Percentiles rank a stretch among this genome's conserved stretches.
phyloP scores from a whole-genome alignment of 2,113 vertebrate species.

The Gorilla gorilla region DNA sequence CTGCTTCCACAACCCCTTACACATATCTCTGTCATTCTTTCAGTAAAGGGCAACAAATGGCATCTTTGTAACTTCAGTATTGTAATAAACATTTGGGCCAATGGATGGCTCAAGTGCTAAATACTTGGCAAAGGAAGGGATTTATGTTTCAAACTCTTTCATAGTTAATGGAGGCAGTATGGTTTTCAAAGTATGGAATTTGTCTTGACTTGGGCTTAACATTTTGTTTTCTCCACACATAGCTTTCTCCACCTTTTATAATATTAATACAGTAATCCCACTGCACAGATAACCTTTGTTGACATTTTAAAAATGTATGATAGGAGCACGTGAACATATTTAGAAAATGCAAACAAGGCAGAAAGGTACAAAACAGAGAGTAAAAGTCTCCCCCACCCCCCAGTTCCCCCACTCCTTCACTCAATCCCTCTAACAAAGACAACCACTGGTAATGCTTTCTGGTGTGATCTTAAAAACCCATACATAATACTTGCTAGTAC shows the following conservation, averaged over 20 bases:
- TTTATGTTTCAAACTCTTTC: not conserved
- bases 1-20: not conserved
- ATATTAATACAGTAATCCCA: slow-evolving; percentile 62
- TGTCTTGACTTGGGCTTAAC: not conserved
- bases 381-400: not conserved
- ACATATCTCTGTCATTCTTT: not conserved
- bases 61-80: not conserved
- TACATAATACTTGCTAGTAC: not conserved
- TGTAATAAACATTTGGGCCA: not conserved
- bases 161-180: not conserved
- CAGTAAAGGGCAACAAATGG: not conserved
- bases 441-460: not conserved
- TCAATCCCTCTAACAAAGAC: not conserved
- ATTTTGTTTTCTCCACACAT: slow-evolving; percentile 44
- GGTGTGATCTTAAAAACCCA: not conserved
- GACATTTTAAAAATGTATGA: slow-evolving; percentile 68
- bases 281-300: slow-evolving; percentile 67
- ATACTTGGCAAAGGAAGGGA: not conserved
- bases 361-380: slow-evolving; percentile 33
- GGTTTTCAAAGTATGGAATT: not conserved
- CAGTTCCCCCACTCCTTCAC: not conserved
- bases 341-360: slow-evolving; percentile 58
- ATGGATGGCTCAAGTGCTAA: not conserved
- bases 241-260: slow-evolving; percentile 64
- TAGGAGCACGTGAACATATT: slow-evolving; percentile 23